phyloP scores from a whole-genome alignment of 2,888 invertebrate genomes.

The Steinernema hermaphroditum region DNA sequence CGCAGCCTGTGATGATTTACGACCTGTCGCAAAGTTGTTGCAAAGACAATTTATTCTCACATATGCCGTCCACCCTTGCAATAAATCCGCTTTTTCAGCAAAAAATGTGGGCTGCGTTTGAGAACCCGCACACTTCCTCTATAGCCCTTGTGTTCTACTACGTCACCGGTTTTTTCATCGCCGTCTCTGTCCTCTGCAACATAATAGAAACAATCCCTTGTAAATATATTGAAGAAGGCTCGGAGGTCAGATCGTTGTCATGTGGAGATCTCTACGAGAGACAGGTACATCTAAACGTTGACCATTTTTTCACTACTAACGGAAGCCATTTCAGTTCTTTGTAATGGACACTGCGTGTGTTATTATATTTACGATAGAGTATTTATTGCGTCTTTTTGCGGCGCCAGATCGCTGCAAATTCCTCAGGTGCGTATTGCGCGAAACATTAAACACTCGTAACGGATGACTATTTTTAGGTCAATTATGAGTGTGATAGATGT shows the following conservation, averaged over 20 bases:
- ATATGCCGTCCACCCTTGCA: background rate
- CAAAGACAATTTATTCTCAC: conserved; percentile 5
- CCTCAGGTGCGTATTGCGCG: conserved; percentile 46
- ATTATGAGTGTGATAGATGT: conserved; percentile 99
- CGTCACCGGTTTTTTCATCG: conserved; percentile 84
- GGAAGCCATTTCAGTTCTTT: conserved; percentile 71
- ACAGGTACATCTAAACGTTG: conserved; percentile 47
- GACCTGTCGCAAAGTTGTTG: conserved; percentile 8
- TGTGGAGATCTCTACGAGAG: conserved; percentile 94
- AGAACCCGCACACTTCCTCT: conserved; percentile 97
- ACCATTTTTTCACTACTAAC: background rate
- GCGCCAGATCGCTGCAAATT: conserved; percentile 60
- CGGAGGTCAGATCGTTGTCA: conserved; percentile 69
- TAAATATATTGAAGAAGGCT: conserved; percentile 45
- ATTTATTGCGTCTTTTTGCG: conserved; percentile 71
- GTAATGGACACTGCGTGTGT: conserved; percentile 99
- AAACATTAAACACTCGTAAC: background rate
- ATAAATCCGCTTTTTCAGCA: conserved; percentile 47
- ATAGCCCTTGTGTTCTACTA: conserved; percentile 99
- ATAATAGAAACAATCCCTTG: conserved; percentile 80
- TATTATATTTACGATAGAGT: conserved; percentile 99
- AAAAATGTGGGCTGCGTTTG: conserved; percentile 97
- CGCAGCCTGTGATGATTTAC: background rate
- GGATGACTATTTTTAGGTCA: conserved; percentile 71
- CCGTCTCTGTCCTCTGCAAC: conserved; percentile 98